A percentile compares a stretch with the other conserved stretches of the same genome.
Conservation (phyloP, 2,797 vertebrate genomes). For the Prunella strophiata region DNA sequence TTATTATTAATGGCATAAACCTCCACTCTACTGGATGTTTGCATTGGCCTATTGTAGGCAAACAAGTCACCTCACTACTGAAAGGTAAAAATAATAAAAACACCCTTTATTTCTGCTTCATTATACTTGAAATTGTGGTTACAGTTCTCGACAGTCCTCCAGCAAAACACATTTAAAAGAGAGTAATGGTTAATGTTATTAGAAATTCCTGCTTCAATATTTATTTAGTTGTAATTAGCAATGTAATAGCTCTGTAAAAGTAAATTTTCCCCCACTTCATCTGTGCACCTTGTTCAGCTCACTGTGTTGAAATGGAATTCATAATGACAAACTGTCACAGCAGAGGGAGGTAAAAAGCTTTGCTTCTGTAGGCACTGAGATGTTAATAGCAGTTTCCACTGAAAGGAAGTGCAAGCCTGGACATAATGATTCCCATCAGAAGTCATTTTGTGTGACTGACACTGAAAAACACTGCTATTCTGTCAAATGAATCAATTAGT, state of each 20-base stretch:
- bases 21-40: not conserved
- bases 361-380: constrained; percentile 10
- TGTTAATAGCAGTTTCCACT: constrained; percentile 34
- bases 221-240: constrained; percentile 51
- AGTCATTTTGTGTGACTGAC: not conserved
- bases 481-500: not conserved
- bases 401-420: not conserved
- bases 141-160: not conserved
- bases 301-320: not conserved
- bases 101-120: constrained; percentile 34
- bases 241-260: constrained; percentile 20
- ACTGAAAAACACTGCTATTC: not conserved
- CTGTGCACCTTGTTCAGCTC: not conserved
- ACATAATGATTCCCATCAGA: constrained; percentile 27
- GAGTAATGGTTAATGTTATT: not conserved
- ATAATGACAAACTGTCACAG: not conserved
- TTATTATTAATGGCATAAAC: not conserved
- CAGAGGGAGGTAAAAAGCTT: constrained; percentile 35
- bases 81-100: constrained; percentile 10
- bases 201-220: constrained; percentile 45
- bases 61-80: not conserved
- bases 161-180: constrained; percentile 24
- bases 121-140: constrained; percentile 30
- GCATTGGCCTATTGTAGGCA: not conserved
- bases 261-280: constrained; percentile 12